Evolutionary conservation across 2,113 vertebrate genomes (phyloP).

Genomic region (Connochaetes taurinus): DNA sequence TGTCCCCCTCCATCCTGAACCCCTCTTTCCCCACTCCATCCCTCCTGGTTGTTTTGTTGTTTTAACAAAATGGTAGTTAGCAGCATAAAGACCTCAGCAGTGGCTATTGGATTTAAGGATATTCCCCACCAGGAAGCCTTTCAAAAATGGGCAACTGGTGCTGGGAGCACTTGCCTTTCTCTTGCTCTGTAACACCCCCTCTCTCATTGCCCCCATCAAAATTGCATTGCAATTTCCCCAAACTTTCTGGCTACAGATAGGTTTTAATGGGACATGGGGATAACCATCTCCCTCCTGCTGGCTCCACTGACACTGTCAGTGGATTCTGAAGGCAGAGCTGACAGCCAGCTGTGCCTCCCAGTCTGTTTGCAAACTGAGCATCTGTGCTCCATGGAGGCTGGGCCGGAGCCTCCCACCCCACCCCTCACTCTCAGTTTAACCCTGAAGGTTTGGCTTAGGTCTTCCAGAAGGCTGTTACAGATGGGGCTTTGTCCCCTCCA

Average conservation of each 20-base stretch:
- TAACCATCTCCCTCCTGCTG: not conserved
- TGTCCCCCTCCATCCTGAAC: not conserved
- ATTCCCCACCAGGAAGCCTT: not conserved
- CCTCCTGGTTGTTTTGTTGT: not conserved
- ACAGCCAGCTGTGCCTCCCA: rapidly evolving
- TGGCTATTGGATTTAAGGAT: not conserved
- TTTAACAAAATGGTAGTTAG: not conserved
- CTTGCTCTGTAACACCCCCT: not conserved
- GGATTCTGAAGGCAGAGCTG: not conserved
- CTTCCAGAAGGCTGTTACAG: rapidly evolving
- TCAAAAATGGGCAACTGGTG: not conserved
- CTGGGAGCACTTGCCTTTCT: no score
- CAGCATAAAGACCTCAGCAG: not conserved
- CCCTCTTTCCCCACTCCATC: not conserved
- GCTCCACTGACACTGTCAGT: not conserved
- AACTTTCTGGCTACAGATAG: not conserved
- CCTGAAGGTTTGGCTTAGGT: not conserved
- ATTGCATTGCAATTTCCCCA: not conserved
- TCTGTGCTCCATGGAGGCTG: not conserved
- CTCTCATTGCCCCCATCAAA: no score
- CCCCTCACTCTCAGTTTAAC: not conserved
- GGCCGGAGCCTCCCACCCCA: not conserved
- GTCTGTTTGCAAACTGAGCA: not conserved
- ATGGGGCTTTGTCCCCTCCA: rapidly evolving
- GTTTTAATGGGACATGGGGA: not conserved